Evolutionary conservation across 92 coral and sea anemone species (phyloP).

Genomic region (Metridium senile): DNA sequence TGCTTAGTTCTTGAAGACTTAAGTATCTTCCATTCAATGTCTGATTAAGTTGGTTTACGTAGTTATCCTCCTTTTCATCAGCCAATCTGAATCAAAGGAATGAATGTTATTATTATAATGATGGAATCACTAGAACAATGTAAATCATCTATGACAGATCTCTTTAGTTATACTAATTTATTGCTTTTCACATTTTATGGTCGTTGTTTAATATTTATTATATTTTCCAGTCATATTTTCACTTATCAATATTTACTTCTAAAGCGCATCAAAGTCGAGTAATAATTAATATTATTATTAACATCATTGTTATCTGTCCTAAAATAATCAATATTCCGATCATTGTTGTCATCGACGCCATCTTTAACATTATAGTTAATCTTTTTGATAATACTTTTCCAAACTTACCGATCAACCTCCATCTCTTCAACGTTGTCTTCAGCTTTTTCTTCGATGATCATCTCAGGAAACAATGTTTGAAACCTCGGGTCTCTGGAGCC

Average conservation of each 20-base stretch:
- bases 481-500: slow-evolving; percentile 60
- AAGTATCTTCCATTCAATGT: slow-evolving; percentile 65
- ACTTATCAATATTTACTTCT: no score
- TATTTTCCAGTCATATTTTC: no score
- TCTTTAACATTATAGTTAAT: no score
- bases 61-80: neutral
- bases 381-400: neutral
- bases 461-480: slow-evolving; percentile 34
- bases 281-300: no score
- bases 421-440: neutral
- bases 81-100: neutral
- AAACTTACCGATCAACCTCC: slow-evolving; percentile 9
- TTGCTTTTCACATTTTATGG: no score
- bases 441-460: neutral
- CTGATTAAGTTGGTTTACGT: slow-evolving; percentile 41
- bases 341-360: no score
- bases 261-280: no score
- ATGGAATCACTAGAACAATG: no score
- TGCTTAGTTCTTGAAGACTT: slow-evolving; percentile 68
- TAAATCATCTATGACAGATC: neutral
- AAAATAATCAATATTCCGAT: no score
- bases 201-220: no score
- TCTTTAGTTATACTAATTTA: no score
- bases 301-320: no score
- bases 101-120: neutral